Percentiles rank a stretch among this genome's conserved stretches.
Evolutionary conservation across 1,140 invertebrate genomes (phyloP).

Genomic region (Hetaerina americana): DNA sequence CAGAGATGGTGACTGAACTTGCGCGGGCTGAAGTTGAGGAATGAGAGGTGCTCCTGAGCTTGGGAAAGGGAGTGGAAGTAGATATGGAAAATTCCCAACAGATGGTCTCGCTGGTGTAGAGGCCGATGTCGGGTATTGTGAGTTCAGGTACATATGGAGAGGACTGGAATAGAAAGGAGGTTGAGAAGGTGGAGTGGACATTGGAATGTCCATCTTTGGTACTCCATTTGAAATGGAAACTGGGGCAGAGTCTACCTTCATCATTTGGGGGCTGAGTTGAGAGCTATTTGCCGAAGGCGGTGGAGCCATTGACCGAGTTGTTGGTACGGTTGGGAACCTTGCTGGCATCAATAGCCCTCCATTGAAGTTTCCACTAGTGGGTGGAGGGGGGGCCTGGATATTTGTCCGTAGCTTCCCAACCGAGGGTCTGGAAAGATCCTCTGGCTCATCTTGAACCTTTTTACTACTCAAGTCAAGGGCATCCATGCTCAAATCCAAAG

Average conservation of each 20-base stretch:
- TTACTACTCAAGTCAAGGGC: slow-evolving; percentile 82
- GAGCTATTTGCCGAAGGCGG: background rate
- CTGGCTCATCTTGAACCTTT: slow-evolving; percentile 24
- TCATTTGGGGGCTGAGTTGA: background rate
- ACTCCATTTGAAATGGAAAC: slow-evolving; percentile 12
- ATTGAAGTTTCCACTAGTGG: background rate
- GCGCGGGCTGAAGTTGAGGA: slow-evolving; percentile 10
- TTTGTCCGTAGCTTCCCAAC: background rate
- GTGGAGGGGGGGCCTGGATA: background rate
- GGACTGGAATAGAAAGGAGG: background rate
- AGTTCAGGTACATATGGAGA: slow-evolving; percentile 4
- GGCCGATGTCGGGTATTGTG: slow-evolving; percentile 8
- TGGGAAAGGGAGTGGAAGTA: background rate
- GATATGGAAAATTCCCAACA: background rate
- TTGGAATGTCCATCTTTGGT: background rate
- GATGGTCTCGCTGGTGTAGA: background rate
- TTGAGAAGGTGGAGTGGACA: background rate
- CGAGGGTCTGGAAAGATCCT: slow-evolving; percentile 16
- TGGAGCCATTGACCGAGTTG: background rate
- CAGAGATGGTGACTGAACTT: background rate
- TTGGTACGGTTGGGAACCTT: background rate
- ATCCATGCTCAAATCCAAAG: slow-evolving; percentile 65
- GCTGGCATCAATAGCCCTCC: background rate
- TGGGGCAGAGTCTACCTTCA: background rate
- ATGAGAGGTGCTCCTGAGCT: slow-evolving; percentile 6